A percentile compares a stretch with the other conserved stretches of the same genome.
phyloP scores from a whole-genome alignment of 2,113 vertebrate species.

The Ptilorrhoa leucosticta region DNA sequence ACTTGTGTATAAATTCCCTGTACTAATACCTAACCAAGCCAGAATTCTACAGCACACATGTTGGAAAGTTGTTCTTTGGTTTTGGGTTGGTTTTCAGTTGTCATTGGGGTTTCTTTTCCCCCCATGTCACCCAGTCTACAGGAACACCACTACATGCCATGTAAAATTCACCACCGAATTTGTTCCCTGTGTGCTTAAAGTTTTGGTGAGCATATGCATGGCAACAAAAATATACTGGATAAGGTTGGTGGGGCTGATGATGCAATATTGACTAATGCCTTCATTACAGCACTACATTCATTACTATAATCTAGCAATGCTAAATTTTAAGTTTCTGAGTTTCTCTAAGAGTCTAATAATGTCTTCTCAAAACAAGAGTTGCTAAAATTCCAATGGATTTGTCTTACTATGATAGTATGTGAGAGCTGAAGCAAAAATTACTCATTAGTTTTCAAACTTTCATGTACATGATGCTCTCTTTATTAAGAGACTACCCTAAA shows the following conservation, averaged over 20 bases:
- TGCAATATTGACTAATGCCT: not conserved
- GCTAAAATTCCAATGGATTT: not conserved
- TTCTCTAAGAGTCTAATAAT: not conserved
- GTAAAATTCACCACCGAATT: not conserved
- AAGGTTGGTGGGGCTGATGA: not conserved
- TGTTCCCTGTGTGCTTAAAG: not conserved
- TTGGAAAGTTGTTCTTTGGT: not conserved
- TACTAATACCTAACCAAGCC: not conserved
- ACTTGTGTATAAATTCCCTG: not conserved
- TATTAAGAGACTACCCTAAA: not conserved
- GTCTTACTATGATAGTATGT: not conserved
- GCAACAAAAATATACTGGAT: not conserved
- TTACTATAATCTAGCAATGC: no score
- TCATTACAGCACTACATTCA: no score
- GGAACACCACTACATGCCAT: not conserved
- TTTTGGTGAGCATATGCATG: not conserved
- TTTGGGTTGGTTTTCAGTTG: not conserved
- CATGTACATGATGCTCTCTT: not conserved
- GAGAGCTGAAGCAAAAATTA: not conserved
- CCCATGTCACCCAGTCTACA: not conserved
- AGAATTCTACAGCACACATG: no score
- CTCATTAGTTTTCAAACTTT: not conserved
- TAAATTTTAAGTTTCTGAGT: not conserved
- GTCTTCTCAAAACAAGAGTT: not conserved
- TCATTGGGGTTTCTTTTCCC: not conserved